A percentile compares a stretch with the other conserved stretches of the same genome.
These are phyloP conservation scores for Tachina fera DNA, from an alignment of 2,888 invertebrate genomes.

Conservation along the genomic window DNA sequence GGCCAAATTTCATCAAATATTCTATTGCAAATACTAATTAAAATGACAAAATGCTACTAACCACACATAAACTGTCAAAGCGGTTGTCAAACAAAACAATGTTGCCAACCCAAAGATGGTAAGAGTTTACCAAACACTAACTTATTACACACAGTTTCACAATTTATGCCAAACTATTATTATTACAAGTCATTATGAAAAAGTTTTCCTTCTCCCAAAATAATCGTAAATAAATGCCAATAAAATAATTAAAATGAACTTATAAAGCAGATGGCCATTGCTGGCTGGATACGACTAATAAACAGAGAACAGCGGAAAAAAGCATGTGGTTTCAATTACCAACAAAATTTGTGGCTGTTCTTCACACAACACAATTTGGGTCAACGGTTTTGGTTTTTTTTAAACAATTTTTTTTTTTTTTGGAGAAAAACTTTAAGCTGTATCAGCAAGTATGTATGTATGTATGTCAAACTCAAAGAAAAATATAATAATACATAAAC, in stretches of 20 bases:
- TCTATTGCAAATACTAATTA: too few relatives aligned
- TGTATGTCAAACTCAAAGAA: background rate
- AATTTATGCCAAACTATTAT: constrained; percentile 14
- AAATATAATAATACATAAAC: background rate
- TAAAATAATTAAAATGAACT: constrained; percentile 25
- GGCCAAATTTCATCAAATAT: too few relatives aligned
- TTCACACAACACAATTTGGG: constrained; percentile 49
- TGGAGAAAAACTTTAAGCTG: constrained; percentile 8
- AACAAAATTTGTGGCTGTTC: constrained; percentile 44
- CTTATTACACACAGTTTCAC: background rate
- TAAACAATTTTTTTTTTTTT: constrained; percentile 31
- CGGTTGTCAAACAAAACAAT: background rate
- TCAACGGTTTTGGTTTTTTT: constrained; percentile 35
- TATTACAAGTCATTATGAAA: constrained; percentile 19
- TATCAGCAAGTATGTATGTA: constrained; percentile 38
- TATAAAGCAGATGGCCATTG: constrained; percentile 58
- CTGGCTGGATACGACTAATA: background rate
- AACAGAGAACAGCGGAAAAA: constrained; percentile 6
- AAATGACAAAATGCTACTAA: too few relatives aligned
- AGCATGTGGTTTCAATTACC: constrained; percentile 61
- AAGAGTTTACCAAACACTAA: background rate
- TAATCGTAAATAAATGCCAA: constrained; percentile 8
- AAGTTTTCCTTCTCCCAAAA: background rate
- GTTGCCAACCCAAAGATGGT: background rate
- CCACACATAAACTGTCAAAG: too few relatives aligned